Evolutionary conservation across 2,113 vertebrate species (phyloP), one percentile per base, ranked within the genome.

Genomic region (Pagrus major): DNA sequence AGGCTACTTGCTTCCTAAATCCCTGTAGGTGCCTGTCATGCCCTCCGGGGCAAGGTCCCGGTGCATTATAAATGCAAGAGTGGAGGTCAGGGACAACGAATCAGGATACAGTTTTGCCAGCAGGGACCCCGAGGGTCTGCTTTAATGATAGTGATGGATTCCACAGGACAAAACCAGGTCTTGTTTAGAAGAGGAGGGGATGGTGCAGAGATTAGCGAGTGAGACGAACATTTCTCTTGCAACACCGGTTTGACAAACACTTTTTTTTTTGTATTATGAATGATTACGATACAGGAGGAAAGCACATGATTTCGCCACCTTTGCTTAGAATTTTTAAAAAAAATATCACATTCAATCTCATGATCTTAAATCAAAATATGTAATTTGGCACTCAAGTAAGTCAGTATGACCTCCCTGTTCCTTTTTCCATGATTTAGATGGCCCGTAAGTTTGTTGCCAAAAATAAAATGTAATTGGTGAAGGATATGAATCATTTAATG

Each of bases 121-220:
- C 44, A 21, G 91, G 72, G 55, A 55, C 80, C 88, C 87, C 29
- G 78, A 76, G 88, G 88, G 73, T 71, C 44, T 37, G 63, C 87
- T 91, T 89, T 88, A 88, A 93, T 89, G 87, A 81, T 83, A 39
- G 69, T 63, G 42, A 63, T 77, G 0, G 47, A 76, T 35, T n/a
- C 80, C 52, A 55, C 33, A 11, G 67, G 23, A 71, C 44, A n/a
- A 58, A 71, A 49, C 55, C 16, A 47, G 31, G 33, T 70, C 18
- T 14, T 86, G 64, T 55, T 60, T 76, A 6, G 37, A 76, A 37
- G 56, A 47, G 2, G 21, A 70, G n/a, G 1, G 21, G 42, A 41
- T 31, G 0, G 31, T 46, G 44, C 25, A 58, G 15, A 21, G 18
- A 63, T 83, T 25, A 29, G 11, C 9, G 2, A 10, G 15, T 21